These are phyloP conservation scores for Struthio camelus DNA, from an alignment of 2,113 vertebrate genomes.

Conservation along the genomic window DNA sequence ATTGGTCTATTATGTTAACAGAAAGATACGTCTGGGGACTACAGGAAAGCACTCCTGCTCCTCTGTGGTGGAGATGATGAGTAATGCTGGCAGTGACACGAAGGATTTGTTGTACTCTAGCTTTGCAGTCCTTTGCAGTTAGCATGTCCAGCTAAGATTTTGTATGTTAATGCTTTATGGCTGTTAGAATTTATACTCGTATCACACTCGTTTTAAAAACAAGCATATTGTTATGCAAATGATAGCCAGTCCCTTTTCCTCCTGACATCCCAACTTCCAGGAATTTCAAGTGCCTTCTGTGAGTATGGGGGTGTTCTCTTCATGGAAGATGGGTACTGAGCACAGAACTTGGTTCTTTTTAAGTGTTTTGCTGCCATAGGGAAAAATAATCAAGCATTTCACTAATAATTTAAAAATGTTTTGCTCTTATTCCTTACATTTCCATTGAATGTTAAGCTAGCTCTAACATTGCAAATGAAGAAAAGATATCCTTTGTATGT, in stretches of 20 bases:
- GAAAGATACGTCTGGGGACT: conserved; percentile 92
- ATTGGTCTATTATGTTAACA: conserved; percentile 68
- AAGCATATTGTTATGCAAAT: background rate
- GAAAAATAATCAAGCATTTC: background rate
- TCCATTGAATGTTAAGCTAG: conserved; percentile 27
- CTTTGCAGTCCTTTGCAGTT: conserved; percentile 32
- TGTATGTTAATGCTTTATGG: background rate
- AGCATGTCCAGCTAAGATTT: background rate
- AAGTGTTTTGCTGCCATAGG: background rate
- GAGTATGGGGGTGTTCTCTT: background rate
- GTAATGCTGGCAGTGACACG: conserved; percentile 43
- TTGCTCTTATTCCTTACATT: conserved; percentile 20
- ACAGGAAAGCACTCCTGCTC: conserved; percentile 89
- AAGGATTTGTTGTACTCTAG: background rate
- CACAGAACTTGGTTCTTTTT: background rate
- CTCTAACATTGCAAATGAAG: conserved; percentile 41
- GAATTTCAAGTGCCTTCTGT: conserved; percentile 42
- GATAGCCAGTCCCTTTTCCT: background rate
- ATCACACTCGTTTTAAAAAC: background rate
- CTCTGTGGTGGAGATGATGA: conserved; percentile 90
- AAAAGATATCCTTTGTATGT: background rate
- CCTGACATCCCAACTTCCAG: background rate
- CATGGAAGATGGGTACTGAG: background rate
- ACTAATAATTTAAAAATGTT: background rate
- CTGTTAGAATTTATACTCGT: background rate